Base-by-base conservation (phyloP, 2,888 invertebrate species). In the Kryphioiulus occultus region DNA sequence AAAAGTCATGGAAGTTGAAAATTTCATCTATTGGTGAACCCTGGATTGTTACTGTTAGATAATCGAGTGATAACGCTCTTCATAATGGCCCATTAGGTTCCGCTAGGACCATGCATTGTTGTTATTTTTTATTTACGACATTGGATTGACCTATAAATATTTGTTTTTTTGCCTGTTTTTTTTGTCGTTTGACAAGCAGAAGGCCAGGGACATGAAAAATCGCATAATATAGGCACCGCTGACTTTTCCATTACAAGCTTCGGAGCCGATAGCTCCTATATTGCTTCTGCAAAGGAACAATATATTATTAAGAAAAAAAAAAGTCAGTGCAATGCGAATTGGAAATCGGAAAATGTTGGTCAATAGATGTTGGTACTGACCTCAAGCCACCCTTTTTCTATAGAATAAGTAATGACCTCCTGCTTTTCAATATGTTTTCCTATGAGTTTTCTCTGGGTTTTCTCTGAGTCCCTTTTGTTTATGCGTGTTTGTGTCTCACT, bases 211-310 rank as follows among this genome's bases (percentile, higher is more conserved):
- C 78, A 78, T 78, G 78, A 78, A 78, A 78, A 78, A 78, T 78
- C 30, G 78, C 78, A 78, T 26, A 78, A 78, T 78, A 78, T 30
- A 78, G 78, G 78, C 78, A 78, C 78, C 78, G 78, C 78, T 78
- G 78, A 78, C 78, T 78, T 78, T 78, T 78, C 78, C 78, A 78
- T 78, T 78, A 78, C 15, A 22, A 30, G 78, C 78, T 78, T 78
- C 22, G 26, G 30, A 78, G 78, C 2, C 78, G n/a, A n/a, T 15
- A 26, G 78, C 30, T 4, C 30, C 78, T 15, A 78, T 78, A 78
- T 78, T 78, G 78, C 78, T 78, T 78, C 26, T 12, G 78, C 78
- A 17, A 78, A 12, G 12, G 78, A 78, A 78, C 78, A 78, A 78
- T 78, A 78, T 78, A 78, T 78, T 78, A 78, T 78, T 78, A 30